Evolutionary conservation across 2,797 vertebrate genomes (phyloP).

Genomic region (Lepidocolaptes lacrymiger): DNA sequence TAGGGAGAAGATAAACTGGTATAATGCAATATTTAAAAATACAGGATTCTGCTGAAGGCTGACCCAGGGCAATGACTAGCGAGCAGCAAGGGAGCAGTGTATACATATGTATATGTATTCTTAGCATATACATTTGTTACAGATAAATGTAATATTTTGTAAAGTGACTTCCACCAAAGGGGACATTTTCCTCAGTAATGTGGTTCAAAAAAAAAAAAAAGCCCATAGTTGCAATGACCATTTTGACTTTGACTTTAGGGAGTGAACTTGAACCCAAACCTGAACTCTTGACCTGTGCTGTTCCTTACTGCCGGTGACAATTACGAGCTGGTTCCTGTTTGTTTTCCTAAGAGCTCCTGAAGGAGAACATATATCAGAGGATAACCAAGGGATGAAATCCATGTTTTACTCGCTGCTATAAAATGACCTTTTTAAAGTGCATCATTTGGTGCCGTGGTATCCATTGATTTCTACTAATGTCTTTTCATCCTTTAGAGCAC

Average conservation of each 20-base stretch:
- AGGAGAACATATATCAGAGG: background rate
- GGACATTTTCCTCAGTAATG: background rate
- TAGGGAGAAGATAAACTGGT: background rate
- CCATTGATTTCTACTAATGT: conserved; percentile 27
- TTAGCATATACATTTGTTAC: background rate
- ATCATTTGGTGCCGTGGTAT: background rate
- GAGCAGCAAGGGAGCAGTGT: background rate
- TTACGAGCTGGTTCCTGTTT: background rate
- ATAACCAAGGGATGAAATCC: background rate
- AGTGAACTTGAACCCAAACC: background rate
- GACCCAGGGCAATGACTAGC: background rate
- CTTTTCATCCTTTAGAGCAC: background rate
- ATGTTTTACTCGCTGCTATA: background rate
- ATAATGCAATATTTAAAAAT: background rate
- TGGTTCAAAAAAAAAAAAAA: background rate
- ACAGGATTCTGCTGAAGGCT: background rate
- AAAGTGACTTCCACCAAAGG: background rate
- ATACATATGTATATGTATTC: background rate
- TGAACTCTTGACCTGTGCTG: background rate
- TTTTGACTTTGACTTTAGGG: background rate
- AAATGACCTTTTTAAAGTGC: background rate
- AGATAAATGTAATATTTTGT: background rate
- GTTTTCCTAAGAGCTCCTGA: background rate
- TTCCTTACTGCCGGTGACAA: background rate
- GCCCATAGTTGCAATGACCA: background rate